Base-by-base conservation (phyloP, 2,888 invertebrate genomes). In the Athalia cordata region DNA sequence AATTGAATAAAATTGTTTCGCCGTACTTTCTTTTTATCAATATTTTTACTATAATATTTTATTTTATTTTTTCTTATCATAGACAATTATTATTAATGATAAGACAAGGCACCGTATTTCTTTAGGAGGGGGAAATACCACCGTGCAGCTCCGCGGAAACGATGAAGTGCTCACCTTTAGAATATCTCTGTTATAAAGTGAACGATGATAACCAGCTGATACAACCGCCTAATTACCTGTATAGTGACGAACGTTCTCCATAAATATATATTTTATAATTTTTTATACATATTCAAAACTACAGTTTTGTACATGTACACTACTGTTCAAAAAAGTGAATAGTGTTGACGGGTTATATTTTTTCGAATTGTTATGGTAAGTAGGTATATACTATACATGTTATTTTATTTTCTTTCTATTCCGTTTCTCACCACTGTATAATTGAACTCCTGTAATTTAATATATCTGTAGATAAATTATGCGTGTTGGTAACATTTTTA, bases 161-260 rank as follows among this genome's bases (percentile, higher is more conserved):
- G 72, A 72, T 72, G 29, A 29, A 29, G 47, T 72, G 47, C 59
- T n/a, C 84, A 82, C 77, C 83, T 67, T 77, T 77, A 78, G 77
- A 78, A 80, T 80, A 78, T 79, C 77, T 72, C 68, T 80, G 81
- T 82, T 85, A 85, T 80, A 79, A 50, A 77, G 67, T 68, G 62
- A 61, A 79, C 74, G 76, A 81, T 72, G 85, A 85, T 85, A 85
- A 85, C 81, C 66, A 74, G 45, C 80, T 82, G 84, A 84, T 85
- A 85, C 76, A 70, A 81, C 66, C 84, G 82, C 81, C 85, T 62
- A 43, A 59, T 68, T 49, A 65, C 77, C 43, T 66, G 67, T 6
- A 75, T 7, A 62, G 45, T 57, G 29, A 43, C 9, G 9, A 57
- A 59, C 47, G 13, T 72, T 72, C 72, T 72, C 15, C 9, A 47